Conservation (phyloP, 2,888 invertebrate genomes). For the Agonopterix heracliana region DNA sequence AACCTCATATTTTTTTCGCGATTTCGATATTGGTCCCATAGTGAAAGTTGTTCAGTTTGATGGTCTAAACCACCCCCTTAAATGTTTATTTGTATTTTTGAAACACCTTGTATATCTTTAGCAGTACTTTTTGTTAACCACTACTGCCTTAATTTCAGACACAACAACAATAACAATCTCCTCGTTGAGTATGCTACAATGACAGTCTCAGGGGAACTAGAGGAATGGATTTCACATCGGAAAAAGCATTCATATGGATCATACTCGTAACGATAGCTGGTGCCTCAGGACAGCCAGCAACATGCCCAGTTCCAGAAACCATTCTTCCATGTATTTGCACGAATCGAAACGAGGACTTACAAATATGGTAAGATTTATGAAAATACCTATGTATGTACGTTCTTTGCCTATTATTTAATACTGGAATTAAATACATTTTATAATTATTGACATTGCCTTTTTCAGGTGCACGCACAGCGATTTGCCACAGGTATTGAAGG, state of each 20-base stretch:
- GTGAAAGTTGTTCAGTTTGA: too few relatives aligned
- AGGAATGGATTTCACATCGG: constrained; percentile 60
- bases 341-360: constrained; percentile 84
- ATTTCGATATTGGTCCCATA: too few relatives aligned
- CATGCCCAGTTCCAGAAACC: constrained; percentile 85
- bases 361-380: constrained; percentile 83
- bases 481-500: constrained; percentile 83
- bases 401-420: too few relatives aligned
- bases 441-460: constrained; percentile 29
- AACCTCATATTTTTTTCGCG: too few relatives aligned
- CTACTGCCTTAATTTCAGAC: not conserved
- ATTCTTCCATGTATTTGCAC: constrained; percentile 91
- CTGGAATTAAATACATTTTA: too few relatives aligned
- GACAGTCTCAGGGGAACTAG: constrained; percentile 42
- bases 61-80: too few relatives aligned
- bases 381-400: too few relatives aligned
- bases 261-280: constrained; percentile 31
- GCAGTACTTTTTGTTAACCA: too few relatives aligned
- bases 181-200: constrained; percentile 53
- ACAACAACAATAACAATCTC: not conserved
- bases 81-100: too few relatives aligned
- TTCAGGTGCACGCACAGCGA: constrained; percentile 95
- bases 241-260: constrained; percentile 48
- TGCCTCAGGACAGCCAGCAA: constrained; percentile 34
- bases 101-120: too few relatives aligned